Base-by-base conservation (phyloP, 2,797 vertebrate genomes). In the Acipenser transmontanus region DNA sequence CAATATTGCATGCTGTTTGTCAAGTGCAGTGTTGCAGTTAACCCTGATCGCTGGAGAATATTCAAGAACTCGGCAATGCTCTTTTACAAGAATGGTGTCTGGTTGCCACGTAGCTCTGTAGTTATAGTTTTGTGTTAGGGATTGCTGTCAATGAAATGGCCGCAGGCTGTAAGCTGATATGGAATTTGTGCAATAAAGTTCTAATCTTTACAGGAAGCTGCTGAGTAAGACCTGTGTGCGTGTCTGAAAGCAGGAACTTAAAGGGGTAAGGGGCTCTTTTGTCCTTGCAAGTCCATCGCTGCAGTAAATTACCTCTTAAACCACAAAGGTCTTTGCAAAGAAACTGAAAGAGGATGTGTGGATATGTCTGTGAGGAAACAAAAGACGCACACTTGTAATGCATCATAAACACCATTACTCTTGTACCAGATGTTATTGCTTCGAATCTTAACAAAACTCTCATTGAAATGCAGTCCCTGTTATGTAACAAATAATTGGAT, bases 131-230 rank as follows among this genome's bases (percentile, higher is more conserved):
- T 75, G 70, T 72, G 76, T 80, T 87, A 84, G 86, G 85, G 82
- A 80, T 59, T 69, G 72, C 72, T 75, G 74, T 76, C 74, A 73
- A 47, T 68, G 69, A 8, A 66, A 69, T 73, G 73, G 78, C 73
- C 80, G 81, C 84, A 83, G 78, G 78, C 83, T 75, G 60, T 94
- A 94, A 94, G 90, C 92, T 76, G 84, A 88, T 82, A 77, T 87
- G 91, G 93, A 94, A 92, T 95, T 89, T 92, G 85, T 84, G 87
- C 89, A 93, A 93, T 94, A 88, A 93, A 85, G 83, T 78, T 80
- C 75, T 89, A 89, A 92, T 91, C 90, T 91, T 82, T 78, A 75
- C 65, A 74, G 75, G 72, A 88, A 87, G 85, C 77, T 79, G 80
- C 78, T 80, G 81, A 76, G 68, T 71, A 77, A 78, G 73, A 61